phyloP scores from a whole-genome alignment of 2,113 vertebrate genomes.

The Platichthys stellatus region DNA sequence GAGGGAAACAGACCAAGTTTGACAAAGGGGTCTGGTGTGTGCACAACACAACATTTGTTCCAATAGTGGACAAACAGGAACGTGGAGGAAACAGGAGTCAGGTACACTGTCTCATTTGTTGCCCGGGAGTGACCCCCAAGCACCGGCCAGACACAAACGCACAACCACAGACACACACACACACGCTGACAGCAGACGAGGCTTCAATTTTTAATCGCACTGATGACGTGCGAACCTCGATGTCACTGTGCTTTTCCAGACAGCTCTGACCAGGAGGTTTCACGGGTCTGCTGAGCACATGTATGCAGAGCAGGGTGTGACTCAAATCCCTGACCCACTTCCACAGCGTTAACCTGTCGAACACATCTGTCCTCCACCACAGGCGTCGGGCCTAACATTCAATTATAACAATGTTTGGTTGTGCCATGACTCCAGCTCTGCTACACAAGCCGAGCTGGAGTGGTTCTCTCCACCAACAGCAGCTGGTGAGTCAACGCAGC shows the following conservation, averaged over 20 bases:
- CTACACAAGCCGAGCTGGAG: conserved; percentile 20
- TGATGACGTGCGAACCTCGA: conserved; percentile 8
- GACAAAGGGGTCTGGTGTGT: conserved; percentile 53
- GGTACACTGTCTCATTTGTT: conserved; percentile 41
- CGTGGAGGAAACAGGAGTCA: conserved; percentile 51
- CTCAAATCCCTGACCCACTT: conserved; percentile 32
- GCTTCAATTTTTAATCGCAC: conserved; percentile 52
- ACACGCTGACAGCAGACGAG: conserved; percentile 16
- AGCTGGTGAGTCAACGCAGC: conserved; percentile 66
- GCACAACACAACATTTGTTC: conserved; percentile 65
- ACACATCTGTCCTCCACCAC: conserved; percentile 33
- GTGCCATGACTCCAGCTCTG: conserved; percentile 34
- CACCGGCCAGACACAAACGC: conserved; percentile 38
- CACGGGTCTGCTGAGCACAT: conserved; percentile 13
- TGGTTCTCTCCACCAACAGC: conserved; percentile 57
- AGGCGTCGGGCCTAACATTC: conserved; percentile 41
- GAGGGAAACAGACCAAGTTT: conserved; percentile 18
- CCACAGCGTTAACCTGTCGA: conserved; percentile 16
- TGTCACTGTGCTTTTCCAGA: conserved; percentile 36
- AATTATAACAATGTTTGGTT: conserved; percentile 62
- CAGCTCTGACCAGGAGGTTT: conserved; percentile 15
- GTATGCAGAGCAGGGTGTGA: conserved; percentile 18
- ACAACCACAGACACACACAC: conserved; percentile 8
- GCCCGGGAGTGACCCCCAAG: conserved; percentile 45
- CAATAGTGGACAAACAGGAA: conserved; percentile 59